Evolutionary conservation across 2,888 invertebrate species (phyloP).

Genomic region (Epinotia ramella): DNA sequence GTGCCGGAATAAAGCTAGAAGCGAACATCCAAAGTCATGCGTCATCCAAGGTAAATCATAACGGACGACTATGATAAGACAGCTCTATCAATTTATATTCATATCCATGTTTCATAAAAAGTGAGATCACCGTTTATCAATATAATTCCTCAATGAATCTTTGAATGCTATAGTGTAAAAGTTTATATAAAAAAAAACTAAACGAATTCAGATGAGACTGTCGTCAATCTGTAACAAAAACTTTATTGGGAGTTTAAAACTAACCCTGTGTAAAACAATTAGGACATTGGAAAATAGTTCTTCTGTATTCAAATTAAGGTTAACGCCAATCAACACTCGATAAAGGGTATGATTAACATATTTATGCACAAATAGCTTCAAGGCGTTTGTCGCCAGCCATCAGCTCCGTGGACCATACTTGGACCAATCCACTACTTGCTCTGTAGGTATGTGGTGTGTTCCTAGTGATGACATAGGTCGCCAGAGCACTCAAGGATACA

Average conservation of each 20-base stretch:
- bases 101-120: background rate
- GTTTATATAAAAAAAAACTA: too few relatives aligned
- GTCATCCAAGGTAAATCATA: too few relatives aligned
- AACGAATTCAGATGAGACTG: too few relatives aligned
- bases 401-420: slow-evolving; percentile 47
- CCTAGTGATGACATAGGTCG: too few relatives aligned
- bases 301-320: slow-evolving; percentile 13
- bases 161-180: too few relatives aligned
- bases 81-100: background rate
- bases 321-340: background rate
- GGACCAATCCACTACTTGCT: slow-evolving; percentile 9
- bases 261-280: background rate
- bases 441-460: slow-evolving; percentile 57
- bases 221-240: too few relatives aligned
- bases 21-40: too few relatives aligned
- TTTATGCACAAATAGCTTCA: slow-evolving; percentile 6
- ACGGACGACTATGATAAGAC: background rate
- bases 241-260: too few relatives aligned
- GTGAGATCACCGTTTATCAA: background rate
- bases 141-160: background rate
- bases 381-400: slow-evolving; percentile 12
- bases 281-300: background rate
- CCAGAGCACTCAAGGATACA: too few relatives aligned
- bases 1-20: too few relatives aligned
- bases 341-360: slow-evolving; percentile 4